These are phyloP conservation scores for Pomacea canaliculata DNA, from an alignment of 2,888 invertebrate species.

Conservation along the genomic window DNA sequence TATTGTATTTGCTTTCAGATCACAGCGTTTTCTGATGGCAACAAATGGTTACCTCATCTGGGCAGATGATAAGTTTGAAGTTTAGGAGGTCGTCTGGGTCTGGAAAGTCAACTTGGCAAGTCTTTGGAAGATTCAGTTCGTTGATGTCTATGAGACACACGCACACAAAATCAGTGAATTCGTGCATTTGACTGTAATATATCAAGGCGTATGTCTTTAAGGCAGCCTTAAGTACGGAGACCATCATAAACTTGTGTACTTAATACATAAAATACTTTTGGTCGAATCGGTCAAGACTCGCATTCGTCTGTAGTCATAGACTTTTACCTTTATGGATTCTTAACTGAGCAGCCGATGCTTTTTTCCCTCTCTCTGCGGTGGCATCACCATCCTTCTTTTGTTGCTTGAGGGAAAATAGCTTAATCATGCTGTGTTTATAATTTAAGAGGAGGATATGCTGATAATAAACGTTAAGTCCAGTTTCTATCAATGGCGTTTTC, in stretches of 20 bases:
- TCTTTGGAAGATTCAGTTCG: constrained; percentile 96
- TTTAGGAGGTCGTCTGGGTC: constrained; percentile 95
- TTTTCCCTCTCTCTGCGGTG: constrained; percentile 73
- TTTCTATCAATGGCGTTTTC: too few relatives aligned
- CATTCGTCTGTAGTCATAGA: not conserved
- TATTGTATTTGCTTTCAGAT: too few relatives aligned
- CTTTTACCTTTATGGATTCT: constrained; percentile 93
- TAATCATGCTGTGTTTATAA: constrained; percentile 81
- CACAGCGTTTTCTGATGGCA: too few relatives aligned
- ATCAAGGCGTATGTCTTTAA: too few relatives aligned
- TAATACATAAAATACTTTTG: too few relatives aligned
- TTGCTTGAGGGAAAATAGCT: constrained; percentile 97
- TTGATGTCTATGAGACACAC: constrained; percentile 85
- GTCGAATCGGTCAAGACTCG: too few relatives aligned
- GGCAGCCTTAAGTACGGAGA: too few relatives aligned
- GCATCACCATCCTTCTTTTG: constrained; percentile 90
- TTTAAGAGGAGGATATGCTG: too few relatives aligned
- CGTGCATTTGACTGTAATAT: too few relatives aligned
- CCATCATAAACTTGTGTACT: too few relatives aligned
- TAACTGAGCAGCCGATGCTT: constrained; percentile 95
- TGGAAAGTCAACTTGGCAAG: constrained; percentile 94
- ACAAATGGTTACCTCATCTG: constrained; percentile 83
- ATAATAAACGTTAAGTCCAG: too few relatives aligned
- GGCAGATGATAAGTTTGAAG: constrained; percentile 95
- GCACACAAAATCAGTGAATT: not conserved